phyloP scores from a whole-genome alignment of 2,888 invertebrate species.

The Dryobota labecula region DNA sequence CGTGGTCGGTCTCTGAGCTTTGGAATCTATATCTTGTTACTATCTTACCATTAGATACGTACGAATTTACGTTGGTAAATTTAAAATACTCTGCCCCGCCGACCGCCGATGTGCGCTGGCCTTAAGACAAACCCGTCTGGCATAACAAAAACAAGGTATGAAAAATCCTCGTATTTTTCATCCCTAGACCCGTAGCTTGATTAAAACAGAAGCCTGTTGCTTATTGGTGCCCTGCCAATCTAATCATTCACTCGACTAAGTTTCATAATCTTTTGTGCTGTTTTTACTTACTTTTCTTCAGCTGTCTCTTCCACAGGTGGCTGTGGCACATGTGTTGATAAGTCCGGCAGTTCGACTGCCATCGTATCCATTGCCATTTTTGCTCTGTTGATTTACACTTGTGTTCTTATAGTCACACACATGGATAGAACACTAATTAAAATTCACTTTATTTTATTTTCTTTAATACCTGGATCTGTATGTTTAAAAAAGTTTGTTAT shows the following conservation, averaged over 20 bases:
- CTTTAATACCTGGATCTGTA: background rate
- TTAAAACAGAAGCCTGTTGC: conserved; percentile 52
- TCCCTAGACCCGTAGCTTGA: conserved; percentile 20
- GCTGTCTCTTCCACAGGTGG: conserved; percentile 84
- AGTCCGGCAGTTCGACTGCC: conserved; percentile 88
- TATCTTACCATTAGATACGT: too few relatives aligned
- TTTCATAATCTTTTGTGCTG: conserved; percentile 22
- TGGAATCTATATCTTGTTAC: too few relatives aligned
- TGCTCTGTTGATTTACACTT: conserved; percentile 66
- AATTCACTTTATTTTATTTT: conserved; percentile 27
- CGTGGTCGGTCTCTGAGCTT: too few relatives aligned
- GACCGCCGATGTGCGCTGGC: too few relatives aligned
- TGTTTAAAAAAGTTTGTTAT: conserved; percentile 15
- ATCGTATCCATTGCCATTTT: conserved; percentile 89
- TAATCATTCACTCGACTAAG: conserved; percentile 19
- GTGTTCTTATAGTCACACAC: conserved; percentile 63
- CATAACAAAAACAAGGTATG: background rate
- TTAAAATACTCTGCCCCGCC: too few relatives aligned
- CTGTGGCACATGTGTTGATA: conserved; percentile 80
- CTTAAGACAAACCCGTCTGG: background rate
- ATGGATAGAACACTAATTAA: conserved; percentile 57
- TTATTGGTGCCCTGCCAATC: conserved; percentile 48
- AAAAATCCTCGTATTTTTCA: conserved; percentile 9
- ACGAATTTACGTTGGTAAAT: too few relatives aligned
- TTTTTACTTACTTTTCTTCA: conserved; percentile 87